Percentiles rank a stretch among this genome's conserved stretches.
Evolutionary conservation across 2,113 vertebrate species (phyloP).

Genomic region (Bambusicola thoracicus): DNA sequence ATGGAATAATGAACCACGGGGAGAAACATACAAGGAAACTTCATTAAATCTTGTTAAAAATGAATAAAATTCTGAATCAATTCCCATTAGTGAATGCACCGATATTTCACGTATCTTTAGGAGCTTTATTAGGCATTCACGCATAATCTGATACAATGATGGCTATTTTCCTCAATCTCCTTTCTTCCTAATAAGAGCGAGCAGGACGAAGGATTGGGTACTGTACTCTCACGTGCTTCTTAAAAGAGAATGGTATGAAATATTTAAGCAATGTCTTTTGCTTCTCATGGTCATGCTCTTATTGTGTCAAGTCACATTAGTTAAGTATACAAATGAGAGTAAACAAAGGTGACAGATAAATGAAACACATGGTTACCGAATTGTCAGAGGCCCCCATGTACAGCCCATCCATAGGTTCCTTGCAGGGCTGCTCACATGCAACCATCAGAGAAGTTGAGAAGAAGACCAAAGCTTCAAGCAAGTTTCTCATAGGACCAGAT

Average conservation of each 20-base stretch:
- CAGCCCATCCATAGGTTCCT: constrained; percentile 15
- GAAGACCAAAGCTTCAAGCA: background rate
- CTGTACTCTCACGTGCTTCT: background rate
- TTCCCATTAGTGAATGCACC: constrained; percentile 73
- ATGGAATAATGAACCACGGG: constrained; percentile 73
- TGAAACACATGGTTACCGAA: constrained; percentile 61
- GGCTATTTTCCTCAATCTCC: constrained; percentile 33
- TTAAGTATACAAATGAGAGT: constrained; percentile 73
- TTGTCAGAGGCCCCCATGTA: constrained; percentile 42
- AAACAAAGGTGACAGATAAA: constrained; percentile 82
- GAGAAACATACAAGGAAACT: constrained; percentile 75
- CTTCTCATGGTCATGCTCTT: constrained; percentile 76
- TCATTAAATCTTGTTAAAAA: constrained; percentile 83
- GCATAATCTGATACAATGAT: constrained; percentile 46
- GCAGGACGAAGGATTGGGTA: background rate
- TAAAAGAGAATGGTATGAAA: constrained; percentile 73
- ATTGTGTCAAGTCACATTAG: constrained; percentile 83
- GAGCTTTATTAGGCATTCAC: constrained; percentile 76
- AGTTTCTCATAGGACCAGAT: background rate
- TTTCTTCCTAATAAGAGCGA: constrained; percentile 67
- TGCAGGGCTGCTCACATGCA: background rate
- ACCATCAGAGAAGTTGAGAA: constrained; percentile 10
- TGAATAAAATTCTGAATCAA: constrained; percentile 80
- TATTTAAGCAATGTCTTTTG: constrained; percentile 78
- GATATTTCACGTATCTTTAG: constrained; percentile 59